Evolutionary conservation across 2,113 vertebrate genomes (phyloP).

Genomic region (Pteropus alecto): DNA sequence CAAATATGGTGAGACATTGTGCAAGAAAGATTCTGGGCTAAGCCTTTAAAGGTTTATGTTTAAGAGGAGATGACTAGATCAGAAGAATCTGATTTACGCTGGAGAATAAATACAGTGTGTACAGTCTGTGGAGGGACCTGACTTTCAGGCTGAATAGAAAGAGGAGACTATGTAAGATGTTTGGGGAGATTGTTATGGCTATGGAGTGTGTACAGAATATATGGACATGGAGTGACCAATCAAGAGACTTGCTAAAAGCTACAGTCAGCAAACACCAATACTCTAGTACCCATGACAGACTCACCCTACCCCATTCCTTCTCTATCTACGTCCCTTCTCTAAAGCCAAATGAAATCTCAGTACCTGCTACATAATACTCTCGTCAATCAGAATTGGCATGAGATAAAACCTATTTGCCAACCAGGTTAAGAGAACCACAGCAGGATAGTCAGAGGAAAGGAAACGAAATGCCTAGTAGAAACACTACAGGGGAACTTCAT

Average conservation of each 20-base stretch:
- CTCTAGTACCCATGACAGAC: not conserved
- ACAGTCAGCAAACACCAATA: not conserved
- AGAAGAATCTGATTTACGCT: not conserved
- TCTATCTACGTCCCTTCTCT: not conserved
- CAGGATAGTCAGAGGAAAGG: not conserved
- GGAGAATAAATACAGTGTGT: not conserved
- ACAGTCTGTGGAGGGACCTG: not conserved
- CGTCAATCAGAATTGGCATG: not conserved
- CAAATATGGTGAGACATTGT: not conserved
- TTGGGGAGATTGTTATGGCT: not conserved
- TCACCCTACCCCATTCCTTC: not conserved
- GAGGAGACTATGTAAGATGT: not conserved
- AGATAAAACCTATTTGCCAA: not conserved
- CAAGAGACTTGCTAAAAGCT: not conserved
- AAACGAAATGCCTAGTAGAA: not conserved
- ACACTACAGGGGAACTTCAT: not conserved
- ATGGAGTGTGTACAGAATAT: not conserved
- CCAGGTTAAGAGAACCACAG: not conserved
- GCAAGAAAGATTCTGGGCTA: not conserved
- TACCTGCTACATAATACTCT: not conserved
- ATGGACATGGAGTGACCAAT: not conserved
- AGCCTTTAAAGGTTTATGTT: not conserved
- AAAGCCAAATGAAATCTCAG: not conserved
- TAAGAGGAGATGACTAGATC: not conserved
- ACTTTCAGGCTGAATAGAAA: not conserved